Conservation (phyloP, 2,113 vertebrate genomes). For the Panthera uncia region DNA sequence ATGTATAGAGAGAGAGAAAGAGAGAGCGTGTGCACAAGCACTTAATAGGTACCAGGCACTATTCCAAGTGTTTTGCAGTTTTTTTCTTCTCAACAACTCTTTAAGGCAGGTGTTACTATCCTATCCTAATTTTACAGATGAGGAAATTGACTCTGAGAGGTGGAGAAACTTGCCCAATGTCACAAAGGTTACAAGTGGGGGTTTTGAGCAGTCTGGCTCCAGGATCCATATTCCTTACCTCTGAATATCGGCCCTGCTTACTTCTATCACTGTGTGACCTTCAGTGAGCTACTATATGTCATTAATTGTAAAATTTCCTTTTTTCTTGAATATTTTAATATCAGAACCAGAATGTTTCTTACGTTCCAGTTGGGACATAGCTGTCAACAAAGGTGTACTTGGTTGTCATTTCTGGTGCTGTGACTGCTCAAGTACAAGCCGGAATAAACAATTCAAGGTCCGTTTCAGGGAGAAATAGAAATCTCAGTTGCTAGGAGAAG, state of each 20-base stretch:
- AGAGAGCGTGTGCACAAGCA: too few species aligned
- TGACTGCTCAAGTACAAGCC: background rate
- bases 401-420: background rate
- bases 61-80: background rate
- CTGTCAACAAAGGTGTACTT: background rate
- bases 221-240: background rate
- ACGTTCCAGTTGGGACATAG: background rate
- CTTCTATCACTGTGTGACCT: background rate
- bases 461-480: background rate
- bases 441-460: constrained; percentile 6
- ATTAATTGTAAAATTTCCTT: background rate
- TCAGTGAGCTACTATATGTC: background rate
- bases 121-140: background rate
- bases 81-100: background rate
- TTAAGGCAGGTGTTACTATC: background rate
- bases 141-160: background rate
- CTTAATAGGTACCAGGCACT: background rate
- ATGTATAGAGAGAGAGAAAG: background rate
- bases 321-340: background rate
- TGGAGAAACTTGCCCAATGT: background rate
- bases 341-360: constrained; percentile 21
- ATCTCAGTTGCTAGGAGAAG: background rate
- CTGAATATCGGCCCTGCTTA: background rate
- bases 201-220: background rate
- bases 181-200: background rate